Base-by-base conservation (phyloP, 2,888 invertebrate species). In the Entomobrya proxima region DNA sequence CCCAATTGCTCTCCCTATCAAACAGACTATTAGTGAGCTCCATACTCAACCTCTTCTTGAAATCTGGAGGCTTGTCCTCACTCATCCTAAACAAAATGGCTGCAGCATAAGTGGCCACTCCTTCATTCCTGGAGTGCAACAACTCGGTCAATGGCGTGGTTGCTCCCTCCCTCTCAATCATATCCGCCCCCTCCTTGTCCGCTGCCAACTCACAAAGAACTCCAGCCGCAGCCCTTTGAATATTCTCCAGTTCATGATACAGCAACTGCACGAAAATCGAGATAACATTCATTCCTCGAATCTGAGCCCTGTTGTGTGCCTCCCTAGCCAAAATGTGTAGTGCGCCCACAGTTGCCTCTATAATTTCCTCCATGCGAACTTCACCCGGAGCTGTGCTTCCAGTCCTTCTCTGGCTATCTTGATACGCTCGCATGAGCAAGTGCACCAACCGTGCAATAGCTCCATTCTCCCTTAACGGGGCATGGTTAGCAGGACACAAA, bases 331-430 rank as follows among this genome's bases (percentile, higher is more conserved):
- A 94, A 91, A 99, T 98, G 92, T 99, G 99, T 87, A 99, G 94
- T 18, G 99, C 99, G 32, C 98, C 99, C 5, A 99, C 98, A 0
- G 98, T 98, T 32, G 98, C 98, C 92, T 99, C 99, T 18, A 99
- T 97, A 88, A 99, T 98, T 93, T 99, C 99, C 91, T 99, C 98
- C 98, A 99, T 98, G 58, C 98, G 95, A 6, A 99, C 98, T 18
- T 99, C 99, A 92, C 98, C 98, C 0, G 97, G 96, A 92, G 89
- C 89, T 13, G 87, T 78, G 67, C 87, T 88, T 5, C 88, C 88
- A 91, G 94, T 94, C 92, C 98, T 98, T 93, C 98, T 94, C 92
- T 98, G 98, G 78, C 97, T 97, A 91, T 97, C 97, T 92, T 98
- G 98, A 94, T 97, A 98, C 76, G 98, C 98, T 90, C 98, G 94